phyloP scores from a whole-genome alignment of 2,113 vertebrate genomes.

The Pagrus major region DNA sequence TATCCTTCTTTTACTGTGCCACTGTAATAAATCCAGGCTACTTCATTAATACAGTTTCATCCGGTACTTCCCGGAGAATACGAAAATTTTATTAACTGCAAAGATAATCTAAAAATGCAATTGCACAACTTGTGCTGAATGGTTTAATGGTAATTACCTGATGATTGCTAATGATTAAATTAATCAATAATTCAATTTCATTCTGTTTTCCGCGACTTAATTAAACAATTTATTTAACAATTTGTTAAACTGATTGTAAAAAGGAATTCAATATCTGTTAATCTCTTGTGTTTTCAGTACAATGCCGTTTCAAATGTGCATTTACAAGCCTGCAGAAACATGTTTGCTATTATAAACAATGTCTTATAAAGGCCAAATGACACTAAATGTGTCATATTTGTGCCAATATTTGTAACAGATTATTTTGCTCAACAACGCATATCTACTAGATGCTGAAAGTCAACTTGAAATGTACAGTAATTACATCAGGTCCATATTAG shows the following conservation, averaged over 20 bases:
- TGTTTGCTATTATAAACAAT: not conserved
- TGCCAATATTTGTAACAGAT: not conserved
- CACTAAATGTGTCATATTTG: not conserved
- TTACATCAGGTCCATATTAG: not conserved
- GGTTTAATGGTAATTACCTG: conserved; percentile 18
- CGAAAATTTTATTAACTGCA: not conserved
- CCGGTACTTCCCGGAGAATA: not conserved
- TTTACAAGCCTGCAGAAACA: not conserved
- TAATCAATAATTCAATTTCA: conserved; percentile 30
- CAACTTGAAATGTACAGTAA: conserved; percentile 16
- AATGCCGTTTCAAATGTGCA: not conserved
- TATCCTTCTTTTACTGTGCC: conserved; percentile 11
- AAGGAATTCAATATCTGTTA: not conserved
- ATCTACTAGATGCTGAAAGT: not conserved
- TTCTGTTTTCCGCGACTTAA: not conserved
- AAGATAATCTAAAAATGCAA: conserved; percentile 8
- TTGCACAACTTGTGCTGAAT: not conserved
- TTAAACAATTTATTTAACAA: conserved; percentile 13
- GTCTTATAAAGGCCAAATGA: not conserved
- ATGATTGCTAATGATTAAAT: conserved; percentile 9
- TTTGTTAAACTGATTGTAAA: not conserved
- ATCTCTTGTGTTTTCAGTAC: not conserved
- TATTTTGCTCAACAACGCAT: not conserved
- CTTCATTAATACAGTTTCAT: not conserved
- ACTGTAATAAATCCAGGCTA: conserved; percentile 3